Evolutionary conservation across 2,888 invertebrate species (phyloP).

Genomic region (Oconnorella tubifera): DNA sequence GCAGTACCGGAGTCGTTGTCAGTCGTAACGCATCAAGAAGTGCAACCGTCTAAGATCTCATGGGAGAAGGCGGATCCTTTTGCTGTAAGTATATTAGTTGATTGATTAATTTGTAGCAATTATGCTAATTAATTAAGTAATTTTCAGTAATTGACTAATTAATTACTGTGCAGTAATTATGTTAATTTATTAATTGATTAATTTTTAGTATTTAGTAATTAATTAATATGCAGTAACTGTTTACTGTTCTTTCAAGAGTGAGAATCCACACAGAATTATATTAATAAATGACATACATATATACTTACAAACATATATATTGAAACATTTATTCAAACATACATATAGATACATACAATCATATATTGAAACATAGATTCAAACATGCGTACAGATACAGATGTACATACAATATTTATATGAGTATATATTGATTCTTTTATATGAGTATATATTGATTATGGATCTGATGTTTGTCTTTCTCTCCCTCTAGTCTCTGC

Average conservation of each 20-base stretch:
- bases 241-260: too few species aligned
- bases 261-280: too few species aligned
- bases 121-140: neutral
- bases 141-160: neutral
- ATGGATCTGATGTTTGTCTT: neutral
- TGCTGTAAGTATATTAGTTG: slow-evolving; percentile 62
- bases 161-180: neutral
- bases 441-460: neutral
- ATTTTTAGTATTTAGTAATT: neutral
- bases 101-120: neutral
- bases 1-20: slow-evolving; percentile 97
- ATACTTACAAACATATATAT: too few species aligned
- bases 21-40: slow-evolving; percentile 68
- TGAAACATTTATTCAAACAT: too few species aligned
- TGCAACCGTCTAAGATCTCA: slow-evolving; percentile 65
- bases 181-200: neutral
- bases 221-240: neutral
- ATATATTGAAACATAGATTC: too few species aligned
- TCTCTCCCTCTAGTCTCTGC: slow-evolving; percentile 62
- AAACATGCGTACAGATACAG: too few species aligned
- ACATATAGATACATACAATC: too few species aligned
- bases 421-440: neutral
- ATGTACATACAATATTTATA: neutral
- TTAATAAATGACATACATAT: too few species aligned
- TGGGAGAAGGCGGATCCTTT: slow-evolving; percentile 97